Evolutionary conservation across 2,888 invertebrate genomes (phyloP), one percentile per base, ranked within the genome.

Genomic region (Nebria salina): DNA sequence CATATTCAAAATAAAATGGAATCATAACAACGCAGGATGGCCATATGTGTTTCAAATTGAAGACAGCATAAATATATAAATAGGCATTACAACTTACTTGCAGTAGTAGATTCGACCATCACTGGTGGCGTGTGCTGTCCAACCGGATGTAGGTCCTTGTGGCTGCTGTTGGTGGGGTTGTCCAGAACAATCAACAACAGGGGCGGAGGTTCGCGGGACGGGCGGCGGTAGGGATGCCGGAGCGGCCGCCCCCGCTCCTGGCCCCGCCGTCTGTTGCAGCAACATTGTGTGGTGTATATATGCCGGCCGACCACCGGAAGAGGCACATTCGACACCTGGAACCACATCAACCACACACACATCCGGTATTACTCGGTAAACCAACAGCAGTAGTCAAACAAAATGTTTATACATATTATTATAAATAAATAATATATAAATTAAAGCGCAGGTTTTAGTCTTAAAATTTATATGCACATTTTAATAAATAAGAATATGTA

Each of bases 71-170:
- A 54, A 54, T 13, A 54, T 54, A 13, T 54, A 13, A 54, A 54
- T 13, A 54, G 54, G 11, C 5, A 54, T 76, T 72, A 68, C 11
- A 41, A 92, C 96, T 93, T 90, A 97, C 97, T 97, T 96, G 94
- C 96, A 96, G 91, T 95, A 97, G 89, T 96, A 97, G 83, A 95
- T 92, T 85, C 96, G 91, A 83, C 96, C 95, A 87, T 95, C 95
- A 85, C 93, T 93, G 87, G 93, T 93, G 82, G 92, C 91, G 88
- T 95, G 95, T n/a, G 93, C 94, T 15, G 94, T 95, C 95, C 95
- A 95, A 82, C 95, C 95, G 1, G 89, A 88, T 11, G 88, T 89
- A 34, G 88, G 91, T 68, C 91, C 91, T 83, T 88, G 88, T 82
- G 80, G 82, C 80, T 76, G 82, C 75, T 81, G 75, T 66, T 76